phyloP scores from a whole-genome alignment of 1,140 invertebrate species.

The Saxidomus purpurata region DNA sequence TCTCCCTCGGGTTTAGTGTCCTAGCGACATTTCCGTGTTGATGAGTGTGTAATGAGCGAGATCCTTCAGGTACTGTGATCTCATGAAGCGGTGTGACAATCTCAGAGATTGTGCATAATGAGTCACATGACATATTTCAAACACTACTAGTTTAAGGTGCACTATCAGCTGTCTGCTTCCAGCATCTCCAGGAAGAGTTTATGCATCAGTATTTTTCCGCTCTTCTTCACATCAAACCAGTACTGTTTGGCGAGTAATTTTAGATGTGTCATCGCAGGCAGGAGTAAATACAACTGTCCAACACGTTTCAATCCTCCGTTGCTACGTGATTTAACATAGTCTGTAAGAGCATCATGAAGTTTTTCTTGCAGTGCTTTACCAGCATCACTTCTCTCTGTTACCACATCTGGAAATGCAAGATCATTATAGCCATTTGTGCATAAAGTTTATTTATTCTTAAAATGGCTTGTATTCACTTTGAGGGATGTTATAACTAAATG shows the following conservation, averaged over 20 bases:
- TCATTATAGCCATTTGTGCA: too few relatives aligned
- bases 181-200: constrained; percentile 99
- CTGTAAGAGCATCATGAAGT: constrained; percentile 94
- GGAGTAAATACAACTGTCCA: constrained; percentile 94
- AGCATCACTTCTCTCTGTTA: constrained; percentile 93
- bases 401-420: constrained; percentile 92
- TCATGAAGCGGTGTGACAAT: background rate
- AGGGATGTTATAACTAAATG: too few relatives aligned
- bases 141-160: background rate
- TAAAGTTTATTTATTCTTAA: too few relatives aligned
- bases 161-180: constrained; percentile 88
- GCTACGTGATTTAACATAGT: constrained; percentile 90
- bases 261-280: constrained; percentile 94
- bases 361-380: constrained; percentile 95
- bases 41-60: constrained; percentile 59
- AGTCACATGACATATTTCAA: background rate
- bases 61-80: constrained; percentile 51
- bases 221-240: constrained; percentile 95
- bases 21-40: background rate
- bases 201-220: constrained; percentile 97
- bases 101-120: background rate
- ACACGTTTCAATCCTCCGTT: constrained; percentile 91
- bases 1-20: constrained; percentile 41
- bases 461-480: too few relatives aligned
- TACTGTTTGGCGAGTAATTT: constrained; percentile 95